Evolutionary conservation across 2,113 vertebrate genomes (phyloP), one percentile per base, ranked within the genome.

Genomic region (Cyrtonyx montezumae): DNA sequence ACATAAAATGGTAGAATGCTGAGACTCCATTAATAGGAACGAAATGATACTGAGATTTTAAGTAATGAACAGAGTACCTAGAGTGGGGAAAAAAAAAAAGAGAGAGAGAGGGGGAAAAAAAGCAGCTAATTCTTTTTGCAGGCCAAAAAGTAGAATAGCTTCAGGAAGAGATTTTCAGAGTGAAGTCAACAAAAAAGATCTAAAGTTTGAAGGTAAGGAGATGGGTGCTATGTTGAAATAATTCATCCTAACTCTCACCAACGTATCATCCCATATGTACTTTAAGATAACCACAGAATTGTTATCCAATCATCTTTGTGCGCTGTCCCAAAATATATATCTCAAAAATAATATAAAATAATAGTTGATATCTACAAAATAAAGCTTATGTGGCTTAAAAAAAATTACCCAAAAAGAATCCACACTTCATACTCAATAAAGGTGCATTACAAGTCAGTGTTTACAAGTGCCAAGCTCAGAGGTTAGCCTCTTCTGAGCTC

Each of bases 61-160:
- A 58, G 62, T 37, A 30, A 28, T 40, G 34, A 15, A 21, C 79
- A 70, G 62, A 70, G 36, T 18, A 14, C 28, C 83, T 62, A 36
- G 23, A 30, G 32, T 49, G 5, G 3, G 32, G 19, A 32, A 82
- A 90, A 26, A 2, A 68, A 85, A 36, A 23, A 32, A 82, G 88
- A 26, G 2, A 88, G 40, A 20, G 9, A 8, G 15, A 3, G 8
- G 4, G 4, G 1, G 0, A 14, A 30, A 56, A 56, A 56, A 8
- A 21, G 32, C 1, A 25, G 6, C 36, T 26, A 36, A 40, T 6
- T 42, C 3, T 63, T 55, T 4, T 32, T 89, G 15, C 43, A 69
- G 30, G 20, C 12, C 17, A 77, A 23, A 91, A 75, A 66, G 11
- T 8, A 79, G 17, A 84, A 84, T 3, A 40, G 7, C 14, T 84